Evolutionary conservation across 2,888 invertebrate species (phyloP).

Genomic region (Dicranocentrus wangi): DNA sequence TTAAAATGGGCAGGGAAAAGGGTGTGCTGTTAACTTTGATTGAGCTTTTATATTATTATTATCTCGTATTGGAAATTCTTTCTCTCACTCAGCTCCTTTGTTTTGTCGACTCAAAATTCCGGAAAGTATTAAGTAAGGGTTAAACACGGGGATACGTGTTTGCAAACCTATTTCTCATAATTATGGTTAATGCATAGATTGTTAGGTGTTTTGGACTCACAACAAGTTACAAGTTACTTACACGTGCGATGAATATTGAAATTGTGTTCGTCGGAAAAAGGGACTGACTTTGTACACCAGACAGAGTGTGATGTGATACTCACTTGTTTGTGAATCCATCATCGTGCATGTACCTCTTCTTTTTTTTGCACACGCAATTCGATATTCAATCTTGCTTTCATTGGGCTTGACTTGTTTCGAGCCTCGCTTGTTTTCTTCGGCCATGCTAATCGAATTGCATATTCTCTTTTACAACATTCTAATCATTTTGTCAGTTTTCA

Average conservation of each 20-base stretch:
- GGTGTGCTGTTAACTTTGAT: slow-evolving; percentile 53
- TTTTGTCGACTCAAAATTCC: slow-evolving; percentile 36
- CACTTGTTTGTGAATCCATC: neutral
- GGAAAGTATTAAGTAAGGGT: slow-evolving; percentile 32
- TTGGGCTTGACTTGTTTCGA: neutral
- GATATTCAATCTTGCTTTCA: slow-evolving; percentile 15
- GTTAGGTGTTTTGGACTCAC: too few species aligned
- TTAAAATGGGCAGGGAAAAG: neutral
- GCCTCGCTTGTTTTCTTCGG: too few species aligned
- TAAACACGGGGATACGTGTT: too few species aligned
- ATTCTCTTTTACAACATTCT: neutral
- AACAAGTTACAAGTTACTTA: slow-evolving; percentile 29
- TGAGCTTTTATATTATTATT: slow-evolving; percentile 51
- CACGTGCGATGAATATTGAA: slow-evolving; percentile 58
- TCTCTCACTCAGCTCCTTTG: neutral
- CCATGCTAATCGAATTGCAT: neutral
- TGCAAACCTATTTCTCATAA: too few species aligned
- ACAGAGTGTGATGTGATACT: neutral
- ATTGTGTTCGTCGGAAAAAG: slow-evolving; percentile 3
- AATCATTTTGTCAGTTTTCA: slow-evolving; percentile 37
- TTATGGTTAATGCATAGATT: too few species aligned
- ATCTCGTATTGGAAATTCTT: neutral
- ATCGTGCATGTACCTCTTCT: neutral
- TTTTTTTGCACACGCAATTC: slow-evolving; percentile 27
- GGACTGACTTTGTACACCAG: too few species aligned